Evolutionary conservation across 2,113 vertebrate species (phyloP).

Genomic region (Scophthalmus maximus): DNA sequence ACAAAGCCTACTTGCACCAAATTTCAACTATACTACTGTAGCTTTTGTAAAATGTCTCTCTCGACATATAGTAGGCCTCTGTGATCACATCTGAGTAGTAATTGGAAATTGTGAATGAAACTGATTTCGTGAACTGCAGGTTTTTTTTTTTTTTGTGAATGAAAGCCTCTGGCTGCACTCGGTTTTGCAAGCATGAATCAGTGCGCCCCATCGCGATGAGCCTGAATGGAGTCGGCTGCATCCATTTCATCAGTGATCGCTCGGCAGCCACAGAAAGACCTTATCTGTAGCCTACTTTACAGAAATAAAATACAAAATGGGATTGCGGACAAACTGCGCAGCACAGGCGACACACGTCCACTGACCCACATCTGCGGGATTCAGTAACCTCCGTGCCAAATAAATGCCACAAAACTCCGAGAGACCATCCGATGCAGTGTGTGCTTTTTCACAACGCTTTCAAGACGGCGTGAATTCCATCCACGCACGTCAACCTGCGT

Average conservation of each 20-base stretch:
- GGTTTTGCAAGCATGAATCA: slow-evolving; percentile 63
- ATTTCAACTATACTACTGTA: background rate
- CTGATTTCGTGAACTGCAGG: slow-evolving; percentile 49
- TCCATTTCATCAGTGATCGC: slow-evolving; percentile 36
- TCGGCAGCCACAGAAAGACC: background rate
- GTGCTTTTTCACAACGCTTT: no score
- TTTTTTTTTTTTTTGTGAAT: slow-evolving; percentile 76
- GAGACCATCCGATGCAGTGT: background rate
- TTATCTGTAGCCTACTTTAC: slow-evolving; percentile 38
- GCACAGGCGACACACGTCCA: slow-evolving; percentile 4
- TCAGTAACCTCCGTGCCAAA: background rate
- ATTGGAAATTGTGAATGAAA: slow-evolving; percentile 55
- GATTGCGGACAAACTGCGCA: slow-evolving; percentile 13
- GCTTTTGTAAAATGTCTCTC: no score
- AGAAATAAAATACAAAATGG: background rate
- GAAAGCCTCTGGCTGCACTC: slow-evolving; percentile 54
- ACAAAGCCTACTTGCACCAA: background rate
- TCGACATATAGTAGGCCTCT: no score
- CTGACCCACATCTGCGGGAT: slow-evolving; percentile 18
- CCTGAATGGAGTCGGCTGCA: slow-evolving; percentile 46
- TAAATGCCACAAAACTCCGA: background rate
- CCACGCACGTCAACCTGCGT: no score
- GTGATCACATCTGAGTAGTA: background rate
- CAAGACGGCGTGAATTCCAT: no score
- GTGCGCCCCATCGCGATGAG: slow-evolving; percentile 56